Evolutionary conservation across 2,888 invertebrate species (phyloP).

Genomic region (Pyrgus malvae): DNA sequence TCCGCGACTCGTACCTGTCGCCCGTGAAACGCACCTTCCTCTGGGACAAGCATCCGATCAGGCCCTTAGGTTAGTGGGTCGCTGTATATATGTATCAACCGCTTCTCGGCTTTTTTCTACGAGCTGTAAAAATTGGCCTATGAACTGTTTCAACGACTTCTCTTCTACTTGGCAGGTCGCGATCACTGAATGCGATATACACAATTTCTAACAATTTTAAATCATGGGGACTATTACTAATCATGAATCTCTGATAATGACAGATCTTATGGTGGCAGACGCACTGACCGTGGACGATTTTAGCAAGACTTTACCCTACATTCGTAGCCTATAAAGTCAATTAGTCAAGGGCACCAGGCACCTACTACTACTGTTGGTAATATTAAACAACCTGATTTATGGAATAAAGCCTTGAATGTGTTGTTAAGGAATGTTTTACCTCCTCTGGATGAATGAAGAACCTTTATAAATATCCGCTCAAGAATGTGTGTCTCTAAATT

Average conservation of each 20-base stretch:
- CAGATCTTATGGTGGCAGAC: slow-evolving; percentile 79
- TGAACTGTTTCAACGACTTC: slow-evolving; percentile 28
- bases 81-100: slow-evolving; percentile 62
- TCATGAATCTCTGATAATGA: slow-evolving; percentile 46
- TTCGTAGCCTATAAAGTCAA: slow-evolving; percentile 71
- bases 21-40: slow-evolving; percentile 95
- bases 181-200: slow-evolving; percentile 7
- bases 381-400: slow-evolving; percentile 17
- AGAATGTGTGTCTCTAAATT: background rate
- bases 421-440: slow-evolving; percentile 20
- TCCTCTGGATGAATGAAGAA: slow-evolving; percentile 18
- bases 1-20: slow-evolving; percentile 94
- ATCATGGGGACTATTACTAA: slow-evolving; percentile 32
- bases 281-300: slow-evolving; percentile 70
- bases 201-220: slow-evolving; percentile 31
- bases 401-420: slow-evolving; percentile 18
- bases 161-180: slow-evolving; percentile 38
- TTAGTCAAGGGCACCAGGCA: slow-evolving; percentile 55
- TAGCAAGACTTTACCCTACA: slow-evolving; percentile 75
- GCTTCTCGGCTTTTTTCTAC: slow-evolving; percentile 46
- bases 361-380: slow-evolving; percentile 38
- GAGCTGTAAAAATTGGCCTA: slow-evolving; percentile 65
- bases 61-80: slow-evolving; percentile 91
- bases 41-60: slow-evolving; percentile 95
- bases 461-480: background rate